A percentile compares a stretch with the other conserved stretches of the same genome.
Conservation (phyloP, 2,113 vertebrate species). For the Megaceryle maxima region DNA sequence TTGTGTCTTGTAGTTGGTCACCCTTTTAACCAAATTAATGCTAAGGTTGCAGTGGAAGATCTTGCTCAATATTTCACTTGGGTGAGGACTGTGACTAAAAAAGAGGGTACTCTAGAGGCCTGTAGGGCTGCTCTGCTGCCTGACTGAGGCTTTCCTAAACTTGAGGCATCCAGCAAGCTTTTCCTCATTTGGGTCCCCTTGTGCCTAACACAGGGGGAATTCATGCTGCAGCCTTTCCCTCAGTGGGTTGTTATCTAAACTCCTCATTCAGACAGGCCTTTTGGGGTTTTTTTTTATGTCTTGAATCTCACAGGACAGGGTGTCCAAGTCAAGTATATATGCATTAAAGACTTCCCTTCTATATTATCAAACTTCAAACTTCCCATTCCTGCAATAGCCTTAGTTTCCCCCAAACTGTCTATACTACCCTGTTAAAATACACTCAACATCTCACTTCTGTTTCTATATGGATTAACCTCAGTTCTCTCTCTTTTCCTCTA, state of each 20-base stretch:
- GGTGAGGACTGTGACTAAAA: background rate
- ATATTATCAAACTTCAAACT: background rate
- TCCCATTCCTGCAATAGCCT: background rate
- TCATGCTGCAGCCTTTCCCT: background rate
- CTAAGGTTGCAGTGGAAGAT: background rate
- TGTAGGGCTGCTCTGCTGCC: fast-evolving
- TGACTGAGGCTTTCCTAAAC: background rate
- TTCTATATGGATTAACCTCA: background rate
- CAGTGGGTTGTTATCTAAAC: background rate
- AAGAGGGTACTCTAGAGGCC: background rate
- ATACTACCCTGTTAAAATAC: background rate
- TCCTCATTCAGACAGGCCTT: background rate
- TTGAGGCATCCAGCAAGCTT: background rate
- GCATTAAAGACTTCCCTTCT: background rate
- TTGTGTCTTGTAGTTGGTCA: background rate
- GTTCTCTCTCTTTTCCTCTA: background rate
- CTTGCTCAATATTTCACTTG: background rate
- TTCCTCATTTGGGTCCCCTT: background rate
- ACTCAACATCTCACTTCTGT: background rate
- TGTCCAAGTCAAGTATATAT: background rate
- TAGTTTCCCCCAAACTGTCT: background rate
- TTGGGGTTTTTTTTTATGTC: background rate
- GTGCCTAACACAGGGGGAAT: background rate
- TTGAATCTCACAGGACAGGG: background rate
- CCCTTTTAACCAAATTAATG: background rate